A percentile compares a stretch with the other conserved stretches of the same genome.
These are phyloP conservation scores for Contarinia nasturtii DNA, from an alignment of 1,140 invertebrate species.

Conservation along the genomic window DNA sequence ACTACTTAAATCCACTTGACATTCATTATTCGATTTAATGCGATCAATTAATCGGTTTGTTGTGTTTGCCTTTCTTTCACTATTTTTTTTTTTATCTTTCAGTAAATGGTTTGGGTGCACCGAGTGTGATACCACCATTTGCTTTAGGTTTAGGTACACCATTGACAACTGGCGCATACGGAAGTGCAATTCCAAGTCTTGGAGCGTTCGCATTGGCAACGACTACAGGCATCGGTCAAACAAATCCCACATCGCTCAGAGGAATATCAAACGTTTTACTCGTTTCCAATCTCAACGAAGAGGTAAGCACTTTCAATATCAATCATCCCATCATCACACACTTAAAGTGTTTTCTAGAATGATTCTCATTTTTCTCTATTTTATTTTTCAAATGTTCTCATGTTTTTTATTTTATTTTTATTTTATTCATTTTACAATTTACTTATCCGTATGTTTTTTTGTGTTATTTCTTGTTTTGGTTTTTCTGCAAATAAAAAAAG, in stretches of 20 bases:
- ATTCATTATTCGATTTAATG: too few relatives aligned
- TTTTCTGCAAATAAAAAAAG: not conserved
- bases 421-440: not conserved
- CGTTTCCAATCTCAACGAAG: constrained; percentile 80
- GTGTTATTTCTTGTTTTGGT: not conserved
- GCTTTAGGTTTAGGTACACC: constrained; percentile 40
- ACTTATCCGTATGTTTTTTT: not conserved
- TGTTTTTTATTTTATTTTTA: constrained; percentile 9
- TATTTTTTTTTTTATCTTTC: constrained; percentile 8
- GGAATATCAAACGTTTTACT: constrained; percentile 66
- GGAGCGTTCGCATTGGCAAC: constrained; percentile 49
- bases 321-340: not conserved
- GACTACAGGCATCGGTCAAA: constrained; percentile 31
- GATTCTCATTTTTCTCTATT: not conserved
- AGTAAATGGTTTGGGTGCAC: constrained; percentile 37
- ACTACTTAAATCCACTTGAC: too few relatives aligned
- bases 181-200: constrained; percentile 49
- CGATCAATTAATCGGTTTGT: not conserved
- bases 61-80: not conserved
- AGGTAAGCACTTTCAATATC: constrained; percentile 38
- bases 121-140: constrained; percentile 70
- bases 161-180: constrained; percentile 45
- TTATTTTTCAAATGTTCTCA: constrained; percentile 3
- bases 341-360: not conserved
- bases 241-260: constrained; percentile 42